A percentile compares a stretch with the other conserved stretches of the same genome.
Conservation (phyloP, 92 coral and sea anemone species). For the Parazoanthus swiftii region DNA sequence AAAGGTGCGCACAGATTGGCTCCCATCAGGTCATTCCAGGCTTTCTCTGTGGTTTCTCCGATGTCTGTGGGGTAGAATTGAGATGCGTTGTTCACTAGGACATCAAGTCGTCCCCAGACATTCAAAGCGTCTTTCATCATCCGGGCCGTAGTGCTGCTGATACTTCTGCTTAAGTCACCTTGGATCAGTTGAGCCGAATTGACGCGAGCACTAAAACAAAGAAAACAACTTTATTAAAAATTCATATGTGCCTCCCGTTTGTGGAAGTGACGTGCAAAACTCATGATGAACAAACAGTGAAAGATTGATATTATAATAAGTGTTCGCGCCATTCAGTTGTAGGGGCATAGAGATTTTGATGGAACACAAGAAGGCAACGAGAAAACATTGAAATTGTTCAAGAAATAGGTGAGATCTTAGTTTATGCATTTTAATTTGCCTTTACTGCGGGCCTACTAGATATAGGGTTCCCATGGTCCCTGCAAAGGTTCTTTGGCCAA, state of each 20-base stretch:
- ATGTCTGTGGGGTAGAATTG: conserved; percentile 56
- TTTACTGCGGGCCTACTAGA: no score
- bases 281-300: not conserved
- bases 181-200: conserved; percentile 57
- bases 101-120: conserved; percentile 71
- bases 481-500: no score
- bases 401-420: no score
- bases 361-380: no score
- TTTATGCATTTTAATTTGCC: no score
- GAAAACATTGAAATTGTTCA: no score
- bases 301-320: not conserved
- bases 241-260: no score
- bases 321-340: no score
- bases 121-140: conserved; percentile 45
- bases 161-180: conserved; percentile 43
- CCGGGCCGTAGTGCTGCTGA: conserved; percentile 48
- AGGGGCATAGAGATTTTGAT: no score
- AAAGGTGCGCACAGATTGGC: conserved; percentile 69
- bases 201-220: conserved; percentile 44
- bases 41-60: conserved; percentile 49
- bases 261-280: not conserved
- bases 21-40: conserved; percentile 56
- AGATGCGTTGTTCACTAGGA: conserved; percentile 57
- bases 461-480: no score
- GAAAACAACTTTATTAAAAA: no score